Base-by-base conservation (phyloP, 2,888 invertebrate genomes). In the Phragmatobia fuliginosa region DNA sequence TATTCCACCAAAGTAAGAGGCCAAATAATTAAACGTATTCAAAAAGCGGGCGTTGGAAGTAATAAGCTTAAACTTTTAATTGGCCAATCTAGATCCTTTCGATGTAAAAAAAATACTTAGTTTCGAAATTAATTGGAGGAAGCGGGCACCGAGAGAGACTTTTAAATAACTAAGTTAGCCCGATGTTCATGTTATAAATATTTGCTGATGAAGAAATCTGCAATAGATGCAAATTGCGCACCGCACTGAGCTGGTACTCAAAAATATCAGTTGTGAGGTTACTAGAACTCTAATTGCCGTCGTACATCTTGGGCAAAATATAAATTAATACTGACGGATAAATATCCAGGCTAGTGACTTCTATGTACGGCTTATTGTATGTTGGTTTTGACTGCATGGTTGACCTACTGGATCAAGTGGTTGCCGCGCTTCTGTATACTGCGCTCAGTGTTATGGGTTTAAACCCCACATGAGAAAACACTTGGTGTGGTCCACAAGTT, bases 41-140 rank as follows among this genome's bases (percentile, higher is more conserved):
- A 85, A 84, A 85, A 84, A 80, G 76, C 83, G 73, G 77, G 79
- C 81, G 81, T 80, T 75, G 79, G 76, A 81, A 82, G 82, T 85
- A 87, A 87, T 86, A 84, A 83, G 84, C 85, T 85, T 79, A 84
- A 88, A 87, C 85, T 87, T 88, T 88, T 88, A 88, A 88, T 88
- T 88, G 88, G 87, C 72, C 86, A 83, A 86, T 88, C 83, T 76
- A 81, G 81, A 81, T 81, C 79, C 79, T 79, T 82, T 75, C 75
- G 70, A 78, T 77, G 76, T 72, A 36, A 70, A 74, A 81, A 83
- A 83, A 78, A 69, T 56, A 65, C 56, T 78, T 71, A 77, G 80
- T 79, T 75, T 76, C 77, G 75, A 79, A 78, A 81, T 79, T 82
- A 82, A 82, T 79, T 79, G 75, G 75, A 73, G 75, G 64, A 80